Conservation (phyloP, 2,888 invertebrate species). For the Drosophila nigricruria region DNA sequence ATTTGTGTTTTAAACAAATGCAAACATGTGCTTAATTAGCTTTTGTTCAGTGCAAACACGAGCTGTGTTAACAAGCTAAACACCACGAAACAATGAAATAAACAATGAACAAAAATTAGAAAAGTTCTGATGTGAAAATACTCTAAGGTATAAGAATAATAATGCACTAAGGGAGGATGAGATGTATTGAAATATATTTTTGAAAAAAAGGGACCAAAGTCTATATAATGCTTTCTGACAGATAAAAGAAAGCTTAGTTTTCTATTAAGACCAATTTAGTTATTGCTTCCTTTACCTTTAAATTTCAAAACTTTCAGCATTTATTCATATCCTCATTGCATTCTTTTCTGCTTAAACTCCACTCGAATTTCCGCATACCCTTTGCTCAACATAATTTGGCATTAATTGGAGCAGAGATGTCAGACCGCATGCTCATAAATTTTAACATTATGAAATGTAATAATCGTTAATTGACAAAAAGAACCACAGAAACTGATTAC, state of each 20-base stretch:
- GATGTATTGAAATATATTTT: neutral
- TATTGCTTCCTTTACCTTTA: neutral
- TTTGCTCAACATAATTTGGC: slow-evolving; percentile 23
- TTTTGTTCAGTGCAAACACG: slow-evolving; percentile 8
- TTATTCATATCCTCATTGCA: neutral
- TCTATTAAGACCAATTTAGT: neutral
- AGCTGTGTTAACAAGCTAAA: slow-evolving; percentile 52
- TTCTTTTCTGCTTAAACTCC: neutral
- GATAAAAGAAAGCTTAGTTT: neutral
- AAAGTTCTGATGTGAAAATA: neutral
- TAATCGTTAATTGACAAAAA: slow-evolving; percentile 51
- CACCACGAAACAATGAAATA: slow-evolving; percentile 14
- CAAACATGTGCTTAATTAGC: slow-evolving; percentile 41
- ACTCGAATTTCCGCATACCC: neutral
- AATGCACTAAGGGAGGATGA: neutral
- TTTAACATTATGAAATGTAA: slow-evolving; percentile 44
- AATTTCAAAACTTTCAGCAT: neutral
- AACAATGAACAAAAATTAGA: neutral
- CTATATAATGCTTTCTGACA: too few species aligned
- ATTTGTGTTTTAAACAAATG: slow-evolving; percentile 35
- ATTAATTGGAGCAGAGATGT: slow-evolving; percentile 41
- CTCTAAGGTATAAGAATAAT: slow-evolving; percentile 7
- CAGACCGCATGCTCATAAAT: slow-evolving; percentile 22
- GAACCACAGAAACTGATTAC: slow-evolving; percentile 12
- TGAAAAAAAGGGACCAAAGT: too few species aligned